Conservation (phyloP, 1,140 invertebrate genomes). For the Pectinophora gossypiella region DNA sequence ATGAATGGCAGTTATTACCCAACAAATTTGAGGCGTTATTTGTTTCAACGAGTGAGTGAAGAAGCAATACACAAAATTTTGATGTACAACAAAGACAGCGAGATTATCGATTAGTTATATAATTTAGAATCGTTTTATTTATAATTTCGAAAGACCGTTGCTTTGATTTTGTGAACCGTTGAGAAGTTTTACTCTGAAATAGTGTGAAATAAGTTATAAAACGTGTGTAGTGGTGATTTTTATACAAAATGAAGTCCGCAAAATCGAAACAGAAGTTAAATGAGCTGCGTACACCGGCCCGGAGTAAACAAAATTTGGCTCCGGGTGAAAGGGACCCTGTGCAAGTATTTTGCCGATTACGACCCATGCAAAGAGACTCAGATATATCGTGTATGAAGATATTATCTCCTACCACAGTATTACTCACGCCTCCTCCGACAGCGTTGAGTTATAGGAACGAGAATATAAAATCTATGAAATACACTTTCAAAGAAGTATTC, state of each 20-base stretch:
- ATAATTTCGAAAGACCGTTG: constrained; percentile 51
- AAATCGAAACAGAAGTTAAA: constrained; percentile 64
- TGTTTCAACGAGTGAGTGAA: constrained; percentile 18
- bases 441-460: constrained; percentile 78
- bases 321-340: constrained; percentile 80
- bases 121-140: constrained; percentile 4
- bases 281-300: constrained; percentile 58
- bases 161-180: constrained; percentile 52
- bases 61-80: constrained; percentile 3
- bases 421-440: constrained; percentile 81
- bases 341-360: constrained; percentile 89
- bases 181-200: constrained; percentile 12
- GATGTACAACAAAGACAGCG: not conserved
- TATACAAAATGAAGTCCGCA: constrained; percentile 56
- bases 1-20: constrained; percentile 19
- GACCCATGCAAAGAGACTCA: constrained; percentile 81
- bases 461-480: constrained; percentile 82
- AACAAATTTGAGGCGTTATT: constrained; percentile 15
- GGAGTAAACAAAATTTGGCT: constrained; percentile 58
- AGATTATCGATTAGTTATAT: not conserved
- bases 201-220: not conserved
- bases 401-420: constrained; percentile 81
- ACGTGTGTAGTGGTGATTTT: constrained; percentile 22
- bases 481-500: constrained; percentile 91
- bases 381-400: constrained; percentile 85